Conservation (phyloP, 2,797 vertebrate species). For the Parotocinclus haroldoi region DNA sequence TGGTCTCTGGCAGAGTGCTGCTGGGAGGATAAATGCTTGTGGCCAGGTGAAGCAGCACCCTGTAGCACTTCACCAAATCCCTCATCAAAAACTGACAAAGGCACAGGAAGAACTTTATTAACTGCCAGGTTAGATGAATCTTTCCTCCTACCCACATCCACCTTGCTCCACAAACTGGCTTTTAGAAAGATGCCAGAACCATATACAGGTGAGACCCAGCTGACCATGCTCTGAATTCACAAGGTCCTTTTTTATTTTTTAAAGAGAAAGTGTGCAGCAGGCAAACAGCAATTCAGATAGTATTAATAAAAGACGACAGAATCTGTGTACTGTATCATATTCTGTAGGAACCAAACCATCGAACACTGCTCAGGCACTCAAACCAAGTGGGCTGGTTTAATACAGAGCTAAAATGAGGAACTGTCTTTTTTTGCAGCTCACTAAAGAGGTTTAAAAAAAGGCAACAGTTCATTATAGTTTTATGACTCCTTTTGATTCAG, state of each 20-base stretch:
- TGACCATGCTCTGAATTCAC: conserved; percentile 2
- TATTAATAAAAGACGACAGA: conserved; percentile 9
- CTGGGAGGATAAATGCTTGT: conserved; percentile 52
- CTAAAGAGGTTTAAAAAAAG: conserved; percentile 17
- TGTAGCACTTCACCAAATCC: conserved; percentile 59
- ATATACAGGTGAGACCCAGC: conserved; percentile 10
- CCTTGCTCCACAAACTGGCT: conserved; percentile 31
- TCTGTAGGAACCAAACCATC: conserved; percentile 7
- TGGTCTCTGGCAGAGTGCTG: conserved; percentile 46
- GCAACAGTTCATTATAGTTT: conserved; percentile 21
- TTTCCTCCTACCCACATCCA: conserved; percentile 46
- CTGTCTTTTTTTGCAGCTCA: conserved; percentile 19
- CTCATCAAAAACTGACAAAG: conserved; percentile 69
- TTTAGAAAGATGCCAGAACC: conserved; percentile 38
- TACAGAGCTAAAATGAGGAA: conserved; percentile 27
- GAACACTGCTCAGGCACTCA: conserved; percentile 19
- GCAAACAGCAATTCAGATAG: conserved; percentile 13
- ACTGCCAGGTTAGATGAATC: conserved; percentile 63
- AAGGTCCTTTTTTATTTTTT: not conserved
- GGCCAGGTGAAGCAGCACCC: conserved; percentile 52
- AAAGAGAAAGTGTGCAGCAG: conserved; percentile 22
- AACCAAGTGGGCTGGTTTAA: not conserved
- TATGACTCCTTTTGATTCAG: conserved; percentile 6
- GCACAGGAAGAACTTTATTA: conserved; percentile 72
- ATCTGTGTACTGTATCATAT: not conserved